Evolutionary conservation across 2,113 vertebrate species (phyloP).

Genomic region (Burhinus bistriatus): DNA sequence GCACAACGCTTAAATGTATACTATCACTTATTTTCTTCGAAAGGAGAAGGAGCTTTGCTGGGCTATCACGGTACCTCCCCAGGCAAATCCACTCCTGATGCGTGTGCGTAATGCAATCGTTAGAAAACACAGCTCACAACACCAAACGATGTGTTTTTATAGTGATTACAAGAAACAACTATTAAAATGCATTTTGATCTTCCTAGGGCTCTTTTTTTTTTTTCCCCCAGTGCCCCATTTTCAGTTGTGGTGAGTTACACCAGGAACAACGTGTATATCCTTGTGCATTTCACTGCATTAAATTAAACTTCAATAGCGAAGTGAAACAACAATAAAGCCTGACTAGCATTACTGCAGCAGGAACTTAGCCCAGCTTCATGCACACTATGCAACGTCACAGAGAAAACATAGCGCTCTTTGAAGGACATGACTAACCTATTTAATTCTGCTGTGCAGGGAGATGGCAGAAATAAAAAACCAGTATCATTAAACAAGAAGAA

Average conservation of each 20-base stretch:
- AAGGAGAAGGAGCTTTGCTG: not conserved
- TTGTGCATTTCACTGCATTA: not conserved
- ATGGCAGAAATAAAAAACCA: not conserved
- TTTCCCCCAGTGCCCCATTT: not conserved
- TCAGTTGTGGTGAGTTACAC: not conserved
- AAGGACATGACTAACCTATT: not conserved
- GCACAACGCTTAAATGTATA: not conserved
- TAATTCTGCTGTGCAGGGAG: not conserved
- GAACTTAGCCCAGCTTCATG: not conserved
- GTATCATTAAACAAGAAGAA: not conserved
- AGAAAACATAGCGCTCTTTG: not conserved
- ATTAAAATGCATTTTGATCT: not conserved
- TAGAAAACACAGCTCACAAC: not conserved
- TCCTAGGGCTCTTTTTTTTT: not conserved
- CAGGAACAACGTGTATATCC: not conserved
- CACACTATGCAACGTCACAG: not conserved
- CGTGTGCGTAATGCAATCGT: accelerated
- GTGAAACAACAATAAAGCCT: not conserved
- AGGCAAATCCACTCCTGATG: not conserved
- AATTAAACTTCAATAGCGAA: not conserved
- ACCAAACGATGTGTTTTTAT: not conserved
- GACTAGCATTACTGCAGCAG: not conserved
- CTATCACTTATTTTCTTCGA: not conserved
- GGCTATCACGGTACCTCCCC: not conserved
- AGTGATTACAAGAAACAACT: not conserved